Percentiles rank a stretch among this genome's conserved stretches.
phyloP scores from a whole-genome alignment of 2,888 invertebrate genomes.

The Caenorhabditis sp. region DNA sequence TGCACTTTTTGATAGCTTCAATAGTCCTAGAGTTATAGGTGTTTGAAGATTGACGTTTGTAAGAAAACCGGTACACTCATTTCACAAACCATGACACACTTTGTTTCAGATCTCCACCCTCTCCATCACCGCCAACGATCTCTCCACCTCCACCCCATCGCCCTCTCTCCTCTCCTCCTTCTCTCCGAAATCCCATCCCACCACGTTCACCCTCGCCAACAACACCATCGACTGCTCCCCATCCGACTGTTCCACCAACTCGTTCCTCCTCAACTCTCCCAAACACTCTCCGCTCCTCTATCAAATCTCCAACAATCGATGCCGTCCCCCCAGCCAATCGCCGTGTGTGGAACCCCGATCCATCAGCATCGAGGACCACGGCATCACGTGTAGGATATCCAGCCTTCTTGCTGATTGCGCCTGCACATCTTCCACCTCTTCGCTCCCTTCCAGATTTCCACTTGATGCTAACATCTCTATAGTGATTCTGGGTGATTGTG shows the following conservation, averaged over 20 bases:
- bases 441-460: slow-evolving; percentile 19
- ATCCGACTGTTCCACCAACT: slow-evolving; percentile 55
- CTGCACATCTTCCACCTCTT: slow-evolving; percentile 34
- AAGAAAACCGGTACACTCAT: too few species aligned
- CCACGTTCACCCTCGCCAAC: slow-evolving; percentile 54
- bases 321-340: slow-evolving; percentile 46
- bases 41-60: too few species aligned
- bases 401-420: slow-evolving; percentile 58
- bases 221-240: slow-evolving; percentile 64
- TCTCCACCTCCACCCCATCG: slow-evolving; percentile 36
- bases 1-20: too few species aligned
- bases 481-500: slow-evolving; percentile 49
- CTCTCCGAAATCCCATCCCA: slow-evolving; percentile 46
- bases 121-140: slow-evolving; percentile 53
- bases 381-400: slow-evolving; percentile 52
- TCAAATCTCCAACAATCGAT: slow-evolving; percentile 59
- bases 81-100: too few species aligned
- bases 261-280: slow-evolving; percentile 60
- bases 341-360: slow-evolving; percentile 45
- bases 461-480: slow-evolving; percentile 35
- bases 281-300: slow-evolving; percentile 58
- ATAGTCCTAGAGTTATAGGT: too few species aligned
- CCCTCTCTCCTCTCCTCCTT: slow-evolving; percentile 33
- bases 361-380: slow-evolving; percentile 30
- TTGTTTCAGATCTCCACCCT: slow-evolving; percentile 50